Evolutionary conservation across 1,140 invertebrate genomes (phyloP), one percentile per base, ranked within the genome.

Genomic region (Schlechtendalia chinensis): DNA sequence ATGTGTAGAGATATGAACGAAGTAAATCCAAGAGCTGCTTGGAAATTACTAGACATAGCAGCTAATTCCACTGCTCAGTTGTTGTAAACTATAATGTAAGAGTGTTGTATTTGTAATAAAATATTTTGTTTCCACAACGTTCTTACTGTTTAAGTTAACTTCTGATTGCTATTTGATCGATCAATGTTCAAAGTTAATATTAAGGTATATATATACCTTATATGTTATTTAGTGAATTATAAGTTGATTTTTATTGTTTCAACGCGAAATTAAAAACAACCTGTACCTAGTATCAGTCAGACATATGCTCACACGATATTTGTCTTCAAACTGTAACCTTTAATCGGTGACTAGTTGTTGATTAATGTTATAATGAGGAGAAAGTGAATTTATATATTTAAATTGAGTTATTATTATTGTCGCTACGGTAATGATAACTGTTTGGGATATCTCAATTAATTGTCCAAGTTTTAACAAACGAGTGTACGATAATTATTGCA

Each of bases 1-100:
- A 87, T 99, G 74, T 99, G 98, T 87, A 87, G 98, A 80, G 98
- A 99, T 87, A 93, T 93, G 67, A 90, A 92, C 81, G 97, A 99
- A 88, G 85, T 98, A 24, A 94, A 99, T 89, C 94, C 97, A 0
- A 93, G 91, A 85, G 93, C 97, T 2, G 97, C 97, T 0, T 99
- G 98, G 98, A 91, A 95, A 86, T 87, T 99, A 19, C 88, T 99
- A 71, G 98, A 99, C 85, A 86, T 98, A 5, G 95, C 94, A 47
- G 94, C 93, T 1, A 95, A 91, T 82, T 93, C 94, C 85, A 90
- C 90, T 75, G 95, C 97, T 87, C 96, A 98, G 87, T 92, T 96
- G 84, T 91, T 98, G 84, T 98, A 90, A 79, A 47, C 11, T 79
- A 14, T 79, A 45, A 27, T 63, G 27, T 47, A 63, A 45, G 19